A percentile compares a stretch with the other conserved stretches of the same genome.
Evolutionary conservation across 2,113 vertebrate species (phyloP).

Genomic region (Macquaria australasica): DNA sequence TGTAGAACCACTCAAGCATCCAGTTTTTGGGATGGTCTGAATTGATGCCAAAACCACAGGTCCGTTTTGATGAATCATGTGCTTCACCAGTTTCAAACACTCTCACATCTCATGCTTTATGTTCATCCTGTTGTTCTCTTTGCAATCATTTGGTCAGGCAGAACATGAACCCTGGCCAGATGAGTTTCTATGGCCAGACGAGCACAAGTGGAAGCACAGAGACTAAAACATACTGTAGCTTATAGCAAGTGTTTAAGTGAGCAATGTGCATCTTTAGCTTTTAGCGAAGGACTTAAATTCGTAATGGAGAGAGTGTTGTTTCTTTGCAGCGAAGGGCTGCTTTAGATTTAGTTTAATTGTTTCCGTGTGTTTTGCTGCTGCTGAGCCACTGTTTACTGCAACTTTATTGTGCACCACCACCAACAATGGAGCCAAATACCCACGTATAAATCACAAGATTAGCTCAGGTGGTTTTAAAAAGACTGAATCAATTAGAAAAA

Average conservation of each 20-base stretch:
- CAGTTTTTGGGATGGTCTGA: constrained; percentile 43
- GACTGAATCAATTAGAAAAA: not conserved
- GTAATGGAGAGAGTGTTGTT: constrained; percentile 48
- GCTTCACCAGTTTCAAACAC: constrained; percentile 30
- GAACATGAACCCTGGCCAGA: constrained; percentile 38
- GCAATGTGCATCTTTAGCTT: constrained; percentile 28
- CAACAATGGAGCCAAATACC: constrained; percentile 38
- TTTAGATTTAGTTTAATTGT: constrained; percentile 66
- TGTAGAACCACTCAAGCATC: constrained; percentile 46
- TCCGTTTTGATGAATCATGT: constrained; percentile 37
- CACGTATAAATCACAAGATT: constrained; percentile 34
- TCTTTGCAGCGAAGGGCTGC: constrained; percentile 45
- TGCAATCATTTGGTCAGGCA: constrained; percentile 40
- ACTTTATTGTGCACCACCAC: constrained; percentile 42
- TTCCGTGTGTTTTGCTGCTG: constrained; percentile 65
- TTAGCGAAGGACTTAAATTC: not conserved
- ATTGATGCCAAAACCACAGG: constrained; percentile 51
- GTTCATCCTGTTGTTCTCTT: constrained; percentile 22
- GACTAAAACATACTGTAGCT: not conserved
- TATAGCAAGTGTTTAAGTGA: constrained; percentile 17
- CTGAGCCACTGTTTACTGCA: constrained; percentile 65
- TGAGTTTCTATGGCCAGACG: not conserved
- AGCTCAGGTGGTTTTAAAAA: constrained; percentile 19
- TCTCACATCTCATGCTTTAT: constrained; percentile 15
- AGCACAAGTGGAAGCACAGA: constrained; percentile 51